Evolutionary conservation across 2,797 vertebrate species (phyloP).

Genomic region (Chrosomus eos): DNA sequence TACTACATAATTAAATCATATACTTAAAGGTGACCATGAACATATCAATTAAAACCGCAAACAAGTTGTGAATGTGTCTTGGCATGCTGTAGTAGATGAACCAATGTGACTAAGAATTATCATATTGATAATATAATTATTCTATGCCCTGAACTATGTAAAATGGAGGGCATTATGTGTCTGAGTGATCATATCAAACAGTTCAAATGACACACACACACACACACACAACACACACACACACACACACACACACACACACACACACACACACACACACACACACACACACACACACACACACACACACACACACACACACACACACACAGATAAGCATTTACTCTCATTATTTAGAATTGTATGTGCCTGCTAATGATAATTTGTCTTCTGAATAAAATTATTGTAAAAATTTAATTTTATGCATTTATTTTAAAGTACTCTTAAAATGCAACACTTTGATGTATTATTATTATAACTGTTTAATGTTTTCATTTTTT

Average conservation of each 20-base stretch:
- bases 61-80: conserved; percentile 19
- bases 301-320: not conserved
- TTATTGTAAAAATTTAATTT: not conserved
- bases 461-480: not conserved
- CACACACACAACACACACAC: not conserved
- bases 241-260: conserved; percentile 2
- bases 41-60: conserved; percentile 60
- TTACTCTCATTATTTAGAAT: not conserved
- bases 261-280: not conserved
- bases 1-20: not conserved
- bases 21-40: conserved; percentile 60
- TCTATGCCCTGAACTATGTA: not conserved
- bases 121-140: too few relatives aligned
- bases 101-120: not conserved
- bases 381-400: not conserved
- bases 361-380: not conserved
- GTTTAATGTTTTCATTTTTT: not conserved
- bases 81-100: conserved; percentile 61
- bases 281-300: not conserved
- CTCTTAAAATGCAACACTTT: not conserved
- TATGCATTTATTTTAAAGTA: not conserved
- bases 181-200: not conserved
- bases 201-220: not conserved
- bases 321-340: not conserved
- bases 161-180: not conserved